Evolutionary conservation across 2,113 vertebrate species (phyloP), one percentile per base, ranked within the genome.

Genomic region (rat (Rattus norvegicus)): DNA sequence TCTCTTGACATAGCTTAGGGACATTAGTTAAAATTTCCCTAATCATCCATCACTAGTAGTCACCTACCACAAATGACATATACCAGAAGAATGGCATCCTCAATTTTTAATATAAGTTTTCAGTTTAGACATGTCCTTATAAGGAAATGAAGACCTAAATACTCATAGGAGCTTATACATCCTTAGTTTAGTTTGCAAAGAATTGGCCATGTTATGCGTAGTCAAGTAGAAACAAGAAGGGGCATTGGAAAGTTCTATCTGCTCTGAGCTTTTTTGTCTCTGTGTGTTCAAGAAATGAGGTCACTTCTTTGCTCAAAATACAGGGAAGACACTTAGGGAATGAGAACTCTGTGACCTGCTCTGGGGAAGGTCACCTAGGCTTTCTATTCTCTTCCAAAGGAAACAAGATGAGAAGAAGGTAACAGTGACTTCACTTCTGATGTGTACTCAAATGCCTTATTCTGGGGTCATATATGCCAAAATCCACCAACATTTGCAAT

Each of bases 161-260:
- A 49, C 6, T 30, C 16, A 30, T 9, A 12, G 43, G 65, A 76
- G 14, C 7, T 24, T 47, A 20, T 67, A 12, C 4, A 28, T 76
- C 65, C 61, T 83, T 36, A 67, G 26, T 7, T 9, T 3, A 7
- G 54, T 49, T 4, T 81, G 20, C 2, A 54, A 54, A 54, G 43
- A 33, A 54, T 36, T 47, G 43, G 47, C 36, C 11, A 22, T 69
- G 72, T n/a, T 28, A 22, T 5, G 6, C 16, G 43, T 54, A 30
- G 26, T 13, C 33, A 26, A 54, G 52, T 33, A 33, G 22, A 26
- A 70, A 63, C 36, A 65, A 83, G 12, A 5, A 4, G 1, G 5
- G 19, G 8, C 2, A 0, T 43, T 5, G 13, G 16, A 14, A 47
- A 67, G 1, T 14, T 19, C 28, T 43, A 0, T n/a, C 56, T 56